These are phyloP conservation scores for Salminus brasiliensis DNA, from an alignment of 2,113 vertebrate species.

Conservation along the genomic window DNA sequence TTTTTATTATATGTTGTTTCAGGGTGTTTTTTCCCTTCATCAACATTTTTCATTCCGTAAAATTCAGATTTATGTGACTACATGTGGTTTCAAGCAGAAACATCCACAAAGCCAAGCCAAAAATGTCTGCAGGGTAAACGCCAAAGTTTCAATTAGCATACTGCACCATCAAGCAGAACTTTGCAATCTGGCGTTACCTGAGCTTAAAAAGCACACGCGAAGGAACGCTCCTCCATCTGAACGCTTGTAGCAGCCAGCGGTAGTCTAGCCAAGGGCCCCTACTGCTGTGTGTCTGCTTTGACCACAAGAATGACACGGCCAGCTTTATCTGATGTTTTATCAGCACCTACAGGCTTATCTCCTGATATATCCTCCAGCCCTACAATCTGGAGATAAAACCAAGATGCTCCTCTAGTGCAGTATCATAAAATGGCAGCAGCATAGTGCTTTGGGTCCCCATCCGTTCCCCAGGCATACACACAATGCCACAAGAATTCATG, in stretches of 20 bases:
- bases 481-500: constrained; percentile 38
- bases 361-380: constrained; percentile 22
- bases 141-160: constrained; percentile 15
- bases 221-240: neutral
- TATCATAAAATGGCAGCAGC: constrained; percentile 44
- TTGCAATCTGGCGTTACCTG: constrained; percentile 4
- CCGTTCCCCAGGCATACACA: constrained; percentile 26
- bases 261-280: neutral
- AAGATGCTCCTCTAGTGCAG: constrained; percentile 24
- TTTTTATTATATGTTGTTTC: neutral
- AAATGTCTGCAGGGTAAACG: neutral
- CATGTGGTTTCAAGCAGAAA: neutral
- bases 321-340: constrained; percentile 35
- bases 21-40: neutral
- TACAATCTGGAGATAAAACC: constrained; percentile 16
- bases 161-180: neutral
- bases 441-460: constrained; percentile 1
- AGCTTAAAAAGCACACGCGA: neutral
- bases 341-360: constrained; percentile 12
- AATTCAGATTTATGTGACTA: constrained; percentile 6
- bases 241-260: neutral
- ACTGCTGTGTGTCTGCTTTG: neutral
- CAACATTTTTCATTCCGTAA: constrained; percentile 1
- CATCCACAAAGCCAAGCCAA: neutral
- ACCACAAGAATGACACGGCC: constrained; percentile 12